These are phyloP conservation scores for Dromiciops gliroides DNA, from an alignment of 2,113 vertebrate genomes.

Conservation along the genomic window DNA sequence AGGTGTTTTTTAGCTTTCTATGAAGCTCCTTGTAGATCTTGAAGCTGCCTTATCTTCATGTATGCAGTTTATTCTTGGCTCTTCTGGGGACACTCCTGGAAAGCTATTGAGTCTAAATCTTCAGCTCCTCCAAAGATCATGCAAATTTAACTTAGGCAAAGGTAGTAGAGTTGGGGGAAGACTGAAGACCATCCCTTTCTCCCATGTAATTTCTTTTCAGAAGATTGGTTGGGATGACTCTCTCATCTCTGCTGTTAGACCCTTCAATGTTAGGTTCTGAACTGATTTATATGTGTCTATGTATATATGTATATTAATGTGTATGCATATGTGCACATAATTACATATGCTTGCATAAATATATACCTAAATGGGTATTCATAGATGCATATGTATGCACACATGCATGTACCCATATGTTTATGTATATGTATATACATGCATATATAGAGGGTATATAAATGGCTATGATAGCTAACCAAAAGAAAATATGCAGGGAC, in stretches of 20 bases:
- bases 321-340: not conserved
- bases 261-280: not conserved
- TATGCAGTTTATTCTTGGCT: not conserved
- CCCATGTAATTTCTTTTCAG: not conserved
- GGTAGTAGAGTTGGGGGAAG: not conserved
- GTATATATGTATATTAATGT: no score
- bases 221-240: not conserved
- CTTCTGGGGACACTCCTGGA: not conserved
- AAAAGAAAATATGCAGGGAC: not conserved
- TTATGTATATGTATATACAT: not conserved
- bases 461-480: not conserved
- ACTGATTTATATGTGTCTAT: not conserved
- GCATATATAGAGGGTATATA: not conserved
- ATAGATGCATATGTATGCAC: no score
- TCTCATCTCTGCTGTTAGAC: not conserved
- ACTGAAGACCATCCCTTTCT: not conserved
- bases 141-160: not conserved
- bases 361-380: no score
- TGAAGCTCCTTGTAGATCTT: not conserved
- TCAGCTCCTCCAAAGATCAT: not conserved
- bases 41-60: not conserved
- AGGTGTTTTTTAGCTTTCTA: not conserved
- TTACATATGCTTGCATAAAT: not conserved
- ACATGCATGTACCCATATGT: no score
- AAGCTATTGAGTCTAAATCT: not conserved